Conservation (phyloP, 2,113 vertebrate species). For the Epinephelus fuscoguttatus region DNA sequence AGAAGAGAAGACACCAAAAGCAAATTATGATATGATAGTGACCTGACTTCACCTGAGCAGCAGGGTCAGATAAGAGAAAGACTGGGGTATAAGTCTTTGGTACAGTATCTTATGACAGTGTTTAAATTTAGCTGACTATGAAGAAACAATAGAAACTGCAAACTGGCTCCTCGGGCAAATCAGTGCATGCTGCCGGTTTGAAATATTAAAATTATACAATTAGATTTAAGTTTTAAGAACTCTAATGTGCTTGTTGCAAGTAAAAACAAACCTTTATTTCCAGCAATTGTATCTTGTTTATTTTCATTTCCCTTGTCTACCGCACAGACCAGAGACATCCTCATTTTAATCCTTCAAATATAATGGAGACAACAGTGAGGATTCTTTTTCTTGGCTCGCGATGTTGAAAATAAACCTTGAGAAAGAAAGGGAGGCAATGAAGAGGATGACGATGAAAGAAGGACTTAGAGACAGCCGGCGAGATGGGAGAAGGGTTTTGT, state of each 20-base stretch:
- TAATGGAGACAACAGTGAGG: slow-evolving; percentile 17
- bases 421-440: slow-evolving; percentile 29
- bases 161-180: neutral
- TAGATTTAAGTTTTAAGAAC: slow-evolving; percentile 12
- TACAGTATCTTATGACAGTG: neutral
- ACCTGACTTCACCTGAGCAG: slow-evolving; percentile 7
- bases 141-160: neutral
- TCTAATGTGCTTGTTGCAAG: neutral
- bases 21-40: neutral
- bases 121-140: neutral
- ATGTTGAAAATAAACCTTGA: slow-evolving; percentile 37
- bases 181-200: neutral
- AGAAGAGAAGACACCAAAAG: slow-evolving; percentile 4
- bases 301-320: slow-evolving; percentile 3
- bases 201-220: neutral
- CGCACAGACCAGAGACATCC: slow-evolving; percentile 23
- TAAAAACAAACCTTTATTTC: neutral
- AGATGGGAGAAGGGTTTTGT: slow-evolving; percentile 26
- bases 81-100: neutral
- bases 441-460: slow-evolving; percentile 23
- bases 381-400: slow-evolving; percentile 29
- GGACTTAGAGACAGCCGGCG: slow-evolving; percentile 24
- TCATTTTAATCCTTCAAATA: slow-evolving; percentile 43
- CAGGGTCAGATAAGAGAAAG: neutral
- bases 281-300: neutral